Percentiles rank a stretch among this genome's conserved stretches.
Conservation (phyloP, 2,113 vertebrate species). For the Microcebus tavaratra region DNA sequence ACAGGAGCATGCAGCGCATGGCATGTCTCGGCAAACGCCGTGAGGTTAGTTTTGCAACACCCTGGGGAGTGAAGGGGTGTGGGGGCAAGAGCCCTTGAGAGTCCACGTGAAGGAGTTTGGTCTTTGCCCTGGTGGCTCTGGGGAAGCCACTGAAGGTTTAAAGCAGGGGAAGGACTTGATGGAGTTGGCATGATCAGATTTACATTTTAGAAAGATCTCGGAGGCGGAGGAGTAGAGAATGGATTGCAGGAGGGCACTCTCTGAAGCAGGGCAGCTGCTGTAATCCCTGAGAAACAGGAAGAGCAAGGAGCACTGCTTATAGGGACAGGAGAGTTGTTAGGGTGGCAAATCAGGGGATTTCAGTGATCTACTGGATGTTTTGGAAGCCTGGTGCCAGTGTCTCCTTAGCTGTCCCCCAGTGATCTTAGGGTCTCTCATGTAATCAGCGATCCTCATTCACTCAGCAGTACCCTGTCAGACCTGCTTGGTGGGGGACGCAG, state of each 20-base stretch:
- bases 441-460: neutral
- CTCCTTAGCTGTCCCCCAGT: too few species aligned
- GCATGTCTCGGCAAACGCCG: neutral
- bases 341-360: too few species aligned
- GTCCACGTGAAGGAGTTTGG: neutral
- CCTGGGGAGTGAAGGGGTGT: neutral
- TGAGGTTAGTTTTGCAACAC: neutral
- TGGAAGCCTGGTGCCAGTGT: neutral
- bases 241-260: neutral
- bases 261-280: neutral
- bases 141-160: neutral
- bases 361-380: neutral
- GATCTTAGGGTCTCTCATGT: neutral
- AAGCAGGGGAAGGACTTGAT: neutral
- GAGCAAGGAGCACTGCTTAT: accelerated
- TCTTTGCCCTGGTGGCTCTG: neutral
- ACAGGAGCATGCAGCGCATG: accelerated
- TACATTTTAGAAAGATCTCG: neutral
- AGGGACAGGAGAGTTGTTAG: neutral
- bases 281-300: neutral
- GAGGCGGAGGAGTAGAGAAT: neutral
- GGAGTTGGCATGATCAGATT: neutral
- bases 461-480: neutral
- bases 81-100: neutral
- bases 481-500: neutral